A percentile compares a stretch with the other conserved stretches of the same genome.
Evolutionary conservation across 2,888 invertebrate species (phyloP).

Genomic region (Drosophila dives): DNA sequence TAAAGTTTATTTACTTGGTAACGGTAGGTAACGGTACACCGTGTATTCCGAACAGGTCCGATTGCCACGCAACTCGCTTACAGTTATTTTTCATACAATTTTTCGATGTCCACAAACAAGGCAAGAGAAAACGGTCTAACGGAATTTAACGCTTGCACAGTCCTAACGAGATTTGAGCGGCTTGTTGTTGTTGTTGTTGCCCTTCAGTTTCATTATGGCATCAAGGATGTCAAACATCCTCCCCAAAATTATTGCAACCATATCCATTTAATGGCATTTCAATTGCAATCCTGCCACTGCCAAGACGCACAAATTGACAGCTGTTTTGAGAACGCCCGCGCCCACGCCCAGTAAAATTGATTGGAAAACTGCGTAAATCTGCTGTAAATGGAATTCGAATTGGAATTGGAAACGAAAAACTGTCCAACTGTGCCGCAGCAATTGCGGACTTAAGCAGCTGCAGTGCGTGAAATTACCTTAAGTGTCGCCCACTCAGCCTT

Average conservation of each 20-base stretch:
- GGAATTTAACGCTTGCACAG: conserved; percentile 49
- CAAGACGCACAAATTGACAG: conserved; percentile 65
- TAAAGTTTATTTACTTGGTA: conserved; percentile 77
- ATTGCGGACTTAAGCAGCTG: conserved; percentile 42
- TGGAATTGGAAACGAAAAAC: conserved; percentile 6
- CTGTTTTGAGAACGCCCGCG: conserved; percentile 52
- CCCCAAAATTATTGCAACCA: not conserved
- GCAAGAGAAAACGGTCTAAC: conserved; percentile 36
- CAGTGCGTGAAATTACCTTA: conserved; percentile 83
- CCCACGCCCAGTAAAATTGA: conserved; percentile 38
- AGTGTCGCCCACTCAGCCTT: conserved; percentile 50
- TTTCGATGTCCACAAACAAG: conserved; percentile 39
- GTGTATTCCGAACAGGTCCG: conserved; percentile 19
- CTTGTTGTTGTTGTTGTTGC: conserved; percentile 6
- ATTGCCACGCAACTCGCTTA: conserved; percentile 68
- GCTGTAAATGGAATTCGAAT: conserved; percentile 8
- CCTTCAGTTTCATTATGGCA: not conserved
- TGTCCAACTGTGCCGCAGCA: conserved; percentile 2
- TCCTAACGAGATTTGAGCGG: conserved; percentile 7
- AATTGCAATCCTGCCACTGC: conserved; percentile 49
- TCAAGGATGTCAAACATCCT: not conserved
- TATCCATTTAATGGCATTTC: conserved; percentile 57
- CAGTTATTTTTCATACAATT: conserved; percentile 56
- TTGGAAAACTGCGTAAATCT: conserved; percentile 35
- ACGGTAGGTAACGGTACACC: conserved; percentile 54